Base-by-base conservation (phyloP, 2,113 vertebrate genomes). In the Gallinago undulata region DNA sequence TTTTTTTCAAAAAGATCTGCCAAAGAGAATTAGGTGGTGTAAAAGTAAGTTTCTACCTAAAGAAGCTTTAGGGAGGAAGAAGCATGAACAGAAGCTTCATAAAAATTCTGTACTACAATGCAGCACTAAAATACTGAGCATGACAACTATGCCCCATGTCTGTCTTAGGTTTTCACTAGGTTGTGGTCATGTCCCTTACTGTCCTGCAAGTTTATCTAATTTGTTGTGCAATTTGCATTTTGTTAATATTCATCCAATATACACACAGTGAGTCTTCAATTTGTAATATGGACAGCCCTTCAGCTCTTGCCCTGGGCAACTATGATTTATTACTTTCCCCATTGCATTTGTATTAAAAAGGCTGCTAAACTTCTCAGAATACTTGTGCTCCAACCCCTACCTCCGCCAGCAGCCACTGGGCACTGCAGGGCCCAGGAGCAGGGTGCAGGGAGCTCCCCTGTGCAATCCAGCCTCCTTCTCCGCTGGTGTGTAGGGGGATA, bases 401-500 rank as follows among this genome's bases (percentile, higher is more conserved):
- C 15, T 37, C 50, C 25, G 30, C 22, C 7, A 0, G 2, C 11
- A 67, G 39, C 37, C 2, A 4, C 37, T 51, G 41, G 51, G 41
- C 0, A 0, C 0, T 6, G n/a, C 50, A 63, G 27, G 9, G 22
- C 24, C 15, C 19, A 14, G 16, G 22, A n/a, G 18, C 1, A 7
- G 37, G 14, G 11, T 68, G 22, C 2, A 0, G n/a, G 16, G 24
- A 56, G 35, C 25, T 72, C 6, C 17, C 10, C 12, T 2, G 1
- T 30, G 27, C 19, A 8, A 10, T 41, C 57, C 62, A 53, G 11
- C n/a, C 10, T 57, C 22, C 13, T 3, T 13, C 7, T 47, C 33
- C 4, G 2, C 7, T 1, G 3, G 18, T 0, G 0, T 30, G 11
- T 18, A 25, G 13, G 19, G 28, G 28, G 28, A 25, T n/a, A 24